These are phyloP conservation scores for Dastarcus helophoroides DNA, from an alignment of 2,888 invertebrate species.

Conservation along the genomic window DNA sequence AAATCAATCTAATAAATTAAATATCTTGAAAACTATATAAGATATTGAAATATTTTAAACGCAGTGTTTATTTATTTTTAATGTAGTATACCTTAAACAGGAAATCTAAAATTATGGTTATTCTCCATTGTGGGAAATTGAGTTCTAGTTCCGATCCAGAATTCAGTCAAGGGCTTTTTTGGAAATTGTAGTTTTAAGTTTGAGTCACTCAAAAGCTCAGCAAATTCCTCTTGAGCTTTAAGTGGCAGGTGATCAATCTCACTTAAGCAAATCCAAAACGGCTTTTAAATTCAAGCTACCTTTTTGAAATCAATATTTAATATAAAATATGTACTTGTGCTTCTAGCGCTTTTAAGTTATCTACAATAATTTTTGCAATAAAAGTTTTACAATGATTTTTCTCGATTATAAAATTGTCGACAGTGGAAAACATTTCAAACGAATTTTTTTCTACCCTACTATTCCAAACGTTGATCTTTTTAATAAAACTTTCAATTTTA, in stretches of 20 bases:
- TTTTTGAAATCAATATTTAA: conserved; percentile 13
- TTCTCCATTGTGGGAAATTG: conserved; percentile 10
- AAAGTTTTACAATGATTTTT: conserved; percentile 15
- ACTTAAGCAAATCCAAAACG: conserved; percentile 12
- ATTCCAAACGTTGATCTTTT: conserved; percentile 15
- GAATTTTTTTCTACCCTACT: conserved; percentile 15
- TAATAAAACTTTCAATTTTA: conserved; percentile 13
- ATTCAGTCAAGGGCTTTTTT: conserved; percentile 11
- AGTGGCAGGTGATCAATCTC: conserved; percentile 11
- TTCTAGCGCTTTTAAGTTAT: conserved; percentile 15
- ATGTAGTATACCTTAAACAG: no score
- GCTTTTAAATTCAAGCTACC: conserved; percentile 14
- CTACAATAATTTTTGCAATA: conserved; percentile 14
- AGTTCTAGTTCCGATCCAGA: conserved; percentile 10
- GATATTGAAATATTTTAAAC: no score
- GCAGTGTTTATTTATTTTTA: no score
- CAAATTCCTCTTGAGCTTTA: conserved; percentile 14
- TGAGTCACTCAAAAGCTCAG: conserved; percentile 12
- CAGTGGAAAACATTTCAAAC: conserved; percentile 16
- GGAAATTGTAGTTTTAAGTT: conserved; percentile 11
- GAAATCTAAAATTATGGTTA: no score
- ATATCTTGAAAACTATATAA: no score
- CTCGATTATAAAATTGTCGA: conserved; percentile 16
- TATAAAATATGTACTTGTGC: conserved; percentile 14
- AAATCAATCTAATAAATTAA: no score